Conservation (phyloP, 1,140 invertebrate genomes). For the Hyposmocoma kahamanoa region DNA sequence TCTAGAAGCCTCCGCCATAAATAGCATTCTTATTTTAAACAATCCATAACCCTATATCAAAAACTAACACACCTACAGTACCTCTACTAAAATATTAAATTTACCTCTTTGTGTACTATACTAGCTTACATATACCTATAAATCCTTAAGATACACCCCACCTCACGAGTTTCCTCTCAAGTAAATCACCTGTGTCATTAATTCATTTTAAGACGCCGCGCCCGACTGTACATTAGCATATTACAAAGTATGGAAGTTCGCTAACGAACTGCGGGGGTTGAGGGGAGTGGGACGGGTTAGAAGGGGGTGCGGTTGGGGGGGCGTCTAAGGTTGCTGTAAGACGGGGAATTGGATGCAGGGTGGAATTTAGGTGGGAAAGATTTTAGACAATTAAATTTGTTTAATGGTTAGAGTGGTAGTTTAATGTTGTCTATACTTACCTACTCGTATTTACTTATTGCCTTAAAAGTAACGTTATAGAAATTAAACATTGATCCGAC, state of each 20-base stretch:
- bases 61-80: too few species aligned
- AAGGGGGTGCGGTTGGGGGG: slow-evolving; percentile 23
- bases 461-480: too few species aligned
- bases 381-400: background rate
- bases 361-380: slow-evolving; percentile 18
- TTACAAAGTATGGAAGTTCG: slow-evolving; percentile 72
- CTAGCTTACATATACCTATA: background rate
- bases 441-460: too few species aligned
- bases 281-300: slow-evolving; percentile 7
- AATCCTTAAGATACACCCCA: background rate
- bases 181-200: slow-evolving; percentile 70
- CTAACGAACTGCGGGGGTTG: slow-evolving; percentile 53
- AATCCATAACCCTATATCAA: too few species aligned
- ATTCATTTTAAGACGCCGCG: slow-evolving; percentile 71
- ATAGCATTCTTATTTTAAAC: too few species aligned
- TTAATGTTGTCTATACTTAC: too few species aligned
- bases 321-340: slow-evolving; percentile 59
- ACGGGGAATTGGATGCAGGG: slow-evolving; percentile 62
- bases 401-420: too few species aligned
- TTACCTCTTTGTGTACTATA: too few species aligned
- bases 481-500: too few species aligned
- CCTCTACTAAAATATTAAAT: too few species aligned
- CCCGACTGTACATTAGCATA: slow-evolving; percentile 66
- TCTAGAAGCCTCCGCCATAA: too few species aligned
- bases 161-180: background rate